Percentiles rank a stretch among this genome's conserved stretches.
phyloP scores from a whole-genome alignment of 2,797 vertebrate genomes.

The Netta rufina region DNA sequence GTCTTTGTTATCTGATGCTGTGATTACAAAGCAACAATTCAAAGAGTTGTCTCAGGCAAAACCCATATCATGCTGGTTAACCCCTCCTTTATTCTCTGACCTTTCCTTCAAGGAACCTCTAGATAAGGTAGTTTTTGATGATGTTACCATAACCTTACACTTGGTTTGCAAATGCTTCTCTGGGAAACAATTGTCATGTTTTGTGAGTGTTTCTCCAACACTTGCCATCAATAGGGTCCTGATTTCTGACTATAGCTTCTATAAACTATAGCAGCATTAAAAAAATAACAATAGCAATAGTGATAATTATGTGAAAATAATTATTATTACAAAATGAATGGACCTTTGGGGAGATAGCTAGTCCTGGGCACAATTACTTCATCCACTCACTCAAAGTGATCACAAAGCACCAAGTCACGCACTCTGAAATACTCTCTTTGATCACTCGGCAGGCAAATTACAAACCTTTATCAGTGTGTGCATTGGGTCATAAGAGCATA shows the following conservation, averaged over 20 bases:
- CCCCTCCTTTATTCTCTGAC: not conserved
- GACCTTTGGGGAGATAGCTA: not conserved
- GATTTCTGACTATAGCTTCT: not conserved
- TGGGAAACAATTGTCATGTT: not conserved
- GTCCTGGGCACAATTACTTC: not conserved
- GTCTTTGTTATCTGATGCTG: not conserved
- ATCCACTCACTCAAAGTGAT: not conserved
- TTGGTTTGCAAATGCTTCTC: not conserved
- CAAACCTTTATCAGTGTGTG: rapidly evolving
- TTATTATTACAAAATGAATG: not conserved
- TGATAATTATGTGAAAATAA: not conserved
- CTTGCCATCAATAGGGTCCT: not conserved
- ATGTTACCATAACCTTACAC: not conserved
- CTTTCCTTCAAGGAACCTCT: not conserved
- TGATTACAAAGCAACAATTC: not conserved
- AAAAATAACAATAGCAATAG: not conserved
- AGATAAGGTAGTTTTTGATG: not conserved
- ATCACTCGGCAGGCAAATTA: not conserved
- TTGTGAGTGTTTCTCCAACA: not conserved
- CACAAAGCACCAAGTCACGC: not conserved
- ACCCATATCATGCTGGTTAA: not conserved
- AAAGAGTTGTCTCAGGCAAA: not conserved
- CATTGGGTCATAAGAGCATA: rapidly evolving
- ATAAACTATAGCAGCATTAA: not conserved
- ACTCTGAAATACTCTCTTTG: not conserved